Conservation (phyloP, 2,113 vertebrate species). For the Salvator merianae region DNA sequence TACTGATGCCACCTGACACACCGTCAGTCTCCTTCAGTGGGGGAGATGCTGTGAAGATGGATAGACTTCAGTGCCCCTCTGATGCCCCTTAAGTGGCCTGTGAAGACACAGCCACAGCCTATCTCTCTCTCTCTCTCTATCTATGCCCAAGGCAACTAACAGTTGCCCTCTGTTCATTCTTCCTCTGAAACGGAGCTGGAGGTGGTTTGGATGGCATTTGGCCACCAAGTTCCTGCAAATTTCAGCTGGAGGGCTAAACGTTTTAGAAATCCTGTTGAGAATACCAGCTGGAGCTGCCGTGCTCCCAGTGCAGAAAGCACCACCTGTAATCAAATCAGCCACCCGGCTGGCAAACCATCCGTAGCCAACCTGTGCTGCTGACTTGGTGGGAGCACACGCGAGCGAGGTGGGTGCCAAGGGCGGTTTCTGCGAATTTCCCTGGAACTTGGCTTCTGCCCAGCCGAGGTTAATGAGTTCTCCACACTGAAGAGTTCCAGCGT, state of each 20-base stretch:
- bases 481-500: constrained; percentile 38
- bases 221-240: no score
- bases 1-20: no score
- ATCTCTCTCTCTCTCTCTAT: no score
- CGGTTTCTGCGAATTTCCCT: not conserved
- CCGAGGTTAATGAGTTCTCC: constrained; percentile 55
- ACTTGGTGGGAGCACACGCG: not conserved
- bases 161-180: not conserved
- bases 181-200: not conserved
- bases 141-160: no score
- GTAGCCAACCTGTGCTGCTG: not conserved
- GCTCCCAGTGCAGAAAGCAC: constrained; percentile 26
- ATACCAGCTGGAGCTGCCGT: not conserved
- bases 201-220: not conserved
- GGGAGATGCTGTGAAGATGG: no score
- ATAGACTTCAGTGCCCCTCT: no score
- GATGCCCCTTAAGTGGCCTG: no score
- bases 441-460: constrained; percentile 46
- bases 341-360: constrained; percentile 26
- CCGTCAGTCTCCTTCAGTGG: no score
- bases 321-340: constrained; percentile 31
- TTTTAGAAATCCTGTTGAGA: not conserved
- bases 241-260: not conserved
- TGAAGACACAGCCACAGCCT: no score
- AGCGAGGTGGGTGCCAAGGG: not conserved